Base-by-base conservation (phyloP, 2,888 invertebrate species). In the Erebia epiphron region DNA sequence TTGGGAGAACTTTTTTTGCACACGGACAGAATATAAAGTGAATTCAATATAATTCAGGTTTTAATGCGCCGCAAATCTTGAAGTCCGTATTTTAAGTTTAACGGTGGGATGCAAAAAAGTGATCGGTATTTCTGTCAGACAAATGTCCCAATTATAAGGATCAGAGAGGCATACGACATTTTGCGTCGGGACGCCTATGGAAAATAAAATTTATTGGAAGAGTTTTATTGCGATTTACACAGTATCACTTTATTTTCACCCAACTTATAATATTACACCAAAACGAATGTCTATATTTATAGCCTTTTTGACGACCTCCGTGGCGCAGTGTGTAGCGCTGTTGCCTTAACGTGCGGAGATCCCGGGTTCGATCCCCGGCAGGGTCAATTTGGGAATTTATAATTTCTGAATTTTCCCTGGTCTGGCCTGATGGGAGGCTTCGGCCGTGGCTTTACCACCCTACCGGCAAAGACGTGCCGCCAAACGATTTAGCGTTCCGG, bases 1-100 rank as follows among this genome's bases (percentile, higher is more conserved):
- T 91, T 91, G 91, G 86, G 78, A 82, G 80, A 81, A 82, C 84
- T 90, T 92, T 60, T n/a, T 91, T 92, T 91, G 86, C 82, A 79
- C 86, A 85, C 78, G 85, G 85, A 78, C 82, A 83, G 92, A 90
- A 92, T 91, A 85, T 88, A 79, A 87, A 90, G 89, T 85, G 82
- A 84, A 82, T 81, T 78, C 79, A 80, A 83, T 86, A 89, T 87
- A 86, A 88, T 86, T 85, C 86, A 79, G 79, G 81, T 88, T 90
- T 90, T 82, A 85, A 73, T 75, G 72, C 73, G 71, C 64, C 72
- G 68, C 72, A 70, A 70, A 62, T 70, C 69, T 72, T 69, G 57
- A 67, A 65, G 63, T 35, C 68, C 68, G 67, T 73, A 74, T 76
- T 77, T 77, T 70, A 72, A 70, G 18, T 50, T 60, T 60, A n/a